phyloP scores from a whole-genome alignment of 2,888 invertebrate genomes.

The Plusia festucae region DNA sequence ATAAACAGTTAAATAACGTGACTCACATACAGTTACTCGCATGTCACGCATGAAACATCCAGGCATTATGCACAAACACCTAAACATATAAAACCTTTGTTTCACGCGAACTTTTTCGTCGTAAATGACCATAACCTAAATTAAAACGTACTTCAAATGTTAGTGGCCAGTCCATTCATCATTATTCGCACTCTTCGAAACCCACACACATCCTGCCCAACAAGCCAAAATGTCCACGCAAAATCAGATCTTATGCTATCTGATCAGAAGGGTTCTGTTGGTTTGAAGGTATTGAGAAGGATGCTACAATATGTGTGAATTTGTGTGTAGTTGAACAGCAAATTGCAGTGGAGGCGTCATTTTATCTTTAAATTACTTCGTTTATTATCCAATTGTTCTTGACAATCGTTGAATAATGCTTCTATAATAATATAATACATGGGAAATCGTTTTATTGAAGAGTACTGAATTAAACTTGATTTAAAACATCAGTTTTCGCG shows the following conservation, averaged over 20 bases:
- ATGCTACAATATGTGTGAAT: constrained; percentile 34
- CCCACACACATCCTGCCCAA: neutral
- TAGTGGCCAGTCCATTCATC: constrained; percentile 38
- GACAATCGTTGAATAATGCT: constrained; percentile 61
- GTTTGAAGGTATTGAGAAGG: constrained; percentile 18
- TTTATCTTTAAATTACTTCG: constrained; percentile 52
- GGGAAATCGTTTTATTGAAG: constrained; percentile 26
- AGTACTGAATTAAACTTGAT: neutral
- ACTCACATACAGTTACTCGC: neutral
- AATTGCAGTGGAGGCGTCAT: constrained; percentile 57
- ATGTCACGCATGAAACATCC: neutral
- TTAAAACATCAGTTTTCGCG: neutral
- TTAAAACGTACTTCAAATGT: constrained; percentile 55
- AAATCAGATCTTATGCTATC: constrained; percentile 10
- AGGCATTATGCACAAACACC: neutral
- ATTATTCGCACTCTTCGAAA: constrained; percentile 38
- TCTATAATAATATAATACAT: constrained; percentile 47
- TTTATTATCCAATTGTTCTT: constrained; percentile 64
- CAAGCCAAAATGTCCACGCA: neutral
- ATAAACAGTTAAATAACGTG: neutral
- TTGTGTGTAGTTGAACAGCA: constrained; percentile 33
- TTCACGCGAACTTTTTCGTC: constrained; percentile 38
- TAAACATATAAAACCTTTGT: constrained; percentile 17
- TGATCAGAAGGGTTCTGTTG: neutral
- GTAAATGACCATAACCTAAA: constrained; percentile 51